Percentiles rank a stretch among this genome's conserved stretches.
Conservation (phyloP, 2,888 invertebrate genomes). For the Metellina segmentata region DNA sequence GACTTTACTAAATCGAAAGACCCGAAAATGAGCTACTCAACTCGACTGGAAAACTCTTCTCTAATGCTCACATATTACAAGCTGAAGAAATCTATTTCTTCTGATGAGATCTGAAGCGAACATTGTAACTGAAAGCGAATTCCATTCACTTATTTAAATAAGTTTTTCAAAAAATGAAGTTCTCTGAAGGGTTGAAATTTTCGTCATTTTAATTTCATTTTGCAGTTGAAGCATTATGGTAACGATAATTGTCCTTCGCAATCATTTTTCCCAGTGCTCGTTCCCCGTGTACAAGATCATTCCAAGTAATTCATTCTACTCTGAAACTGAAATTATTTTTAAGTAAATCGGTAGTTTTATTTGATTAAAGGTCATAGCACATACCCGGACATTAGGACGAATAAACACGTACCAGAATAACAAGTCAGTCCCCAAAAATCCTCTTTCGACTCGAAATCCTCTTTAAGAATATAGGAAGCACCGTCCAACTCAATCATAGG, state of each 20-base stretch:
- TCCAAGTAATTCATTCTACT: background rate
- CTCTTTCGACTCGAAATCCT: background rate
- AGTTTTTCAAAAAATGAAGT: background rate
- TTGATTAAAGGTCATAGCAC: constrained; percentile 32
- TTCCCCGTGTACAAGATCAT: background rate
- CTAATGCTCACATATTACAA: too few species aligned
- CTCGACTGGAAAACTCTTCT: too few species aligned
- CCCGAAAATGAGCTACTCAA: too few species aligned
- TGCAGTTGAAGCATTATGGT: constrained; percentile 8
- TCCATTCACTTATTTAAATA: too few species aligned
- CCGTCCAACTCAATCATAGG: constrained; percentile 12
- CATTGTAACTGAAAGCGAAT: too few species aligned
- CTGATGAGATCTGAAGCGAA: too few species aligned
- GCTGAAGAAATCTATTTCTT: too few species aligned
- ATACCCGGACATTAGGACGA: background rate
- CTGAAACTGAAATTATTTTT: constrained; percentile 35
- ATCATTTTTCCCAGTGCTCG: background rate
- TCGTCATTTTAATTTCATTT: constrained; percentile 30
- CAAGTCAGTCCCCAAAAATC: background rate
- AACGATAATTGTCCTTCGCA: constrained; percentile 43
- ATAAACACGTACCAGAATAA: background rate
- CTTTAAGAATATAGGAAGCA: constrained; percentile 39
- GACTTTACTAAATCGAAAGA: too few species aligned
- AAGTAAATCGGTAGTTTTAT: constrained; percentile 43
- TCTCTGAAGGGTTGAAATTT: background rate